These are phyloP conservation scores for Latrodectus elegans DNA, from an alignment of 2,888 invertebrate genomes.

Conservation along the genomic window DNA sequence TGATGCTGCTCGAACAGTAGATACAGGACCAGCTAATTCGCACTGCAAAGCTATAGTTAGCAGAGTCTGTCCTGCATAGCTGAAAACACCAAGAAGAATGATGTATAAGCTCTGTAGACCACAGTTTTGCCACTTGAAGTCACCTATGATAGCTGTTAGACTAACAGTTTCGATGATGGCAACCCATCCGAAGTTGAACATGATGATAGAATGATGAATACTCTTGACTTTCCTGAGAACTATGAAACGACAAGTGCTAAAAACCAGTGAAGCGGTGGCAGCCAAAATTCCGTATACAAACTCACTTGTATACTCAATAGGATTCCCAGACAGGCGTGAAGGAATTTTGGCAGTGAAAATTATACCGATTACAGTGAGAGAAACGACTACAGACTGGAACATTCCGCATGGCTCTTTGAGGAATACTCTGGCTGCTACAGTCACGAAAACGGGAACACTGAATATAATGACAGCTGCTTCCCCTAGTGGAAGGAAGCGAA, in stretches of 20 bases:
- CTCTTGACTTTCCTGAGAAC: slow-evolving; percentile 87
- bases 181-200: slow-evolving; percentile 89
- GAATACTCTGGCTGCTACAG: slow-evolving; percentile 80
- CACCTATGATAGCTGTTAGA: slow-evolving; percentile 83
- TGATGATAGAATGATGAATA: slow-evolving; percentile 91
- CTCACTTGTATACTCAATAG: slow-evolving; percentile 35
- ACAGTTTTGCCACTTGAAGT: slow-evolving; percentile 87
- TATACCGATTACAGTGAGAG: slow-evolving; percentile 89
- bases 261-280: slow-evolving; percentile 88
- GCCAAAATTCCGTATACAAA: slow-evolving; percentile 86
- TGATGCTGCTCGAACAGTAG: slow-evolving; percentile 88
- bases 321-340: slow-evolving; percentile 81
- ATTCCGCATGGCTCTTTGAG: slow-evolving; percentile 92
- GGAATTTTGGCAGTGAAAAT: slow-evolving; percentile 90
- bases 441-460: slow-evolving; percentile 93
- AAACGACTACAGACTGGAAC: slow-evolving; percentile 88
- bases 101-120: slow-evolving; percentile 86
- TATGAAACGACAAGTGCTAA: slow-evolving; percentile 86
- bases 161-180: slow-evolving; percentile 80
- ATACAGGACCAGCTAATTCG: slow-evolving; percentile 94
- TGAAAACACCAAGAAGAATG: slow-evolving; percentile 75
- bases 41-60: slow-evolving; percentile 89
- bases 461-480: slow-evolving; percentile 94
- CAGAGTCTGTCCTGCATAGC: slow-evolving; percentile 75
- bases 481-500: slow-evolving; percentile 91